phyloP scores from a whole-genome alignment of 2,113 vertebrate species.

The Chaenogobius annularis region DNA sequence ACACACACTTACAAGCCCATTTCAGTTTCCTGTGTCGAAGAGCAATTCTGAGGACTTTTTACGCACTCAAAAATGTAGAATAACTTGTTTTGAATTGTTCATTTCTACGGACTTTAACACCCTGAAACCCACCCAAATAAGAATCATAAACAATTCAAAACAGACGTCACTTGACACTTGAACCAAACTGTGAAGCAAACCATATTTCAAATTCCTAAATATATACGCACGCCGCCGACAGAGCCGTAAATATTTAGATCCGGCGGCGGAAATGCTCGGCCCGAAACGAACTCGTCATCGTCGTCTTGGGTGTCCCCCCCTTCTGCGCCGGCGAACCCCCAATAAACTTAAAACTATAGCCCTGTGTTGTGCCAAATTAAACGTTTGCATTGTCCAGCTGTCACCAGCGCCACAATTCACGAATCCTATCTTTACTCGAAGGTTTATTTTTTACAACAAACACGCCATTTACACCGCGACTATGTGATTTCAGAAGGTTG shows the following conservation, averaged over 20 bases:
- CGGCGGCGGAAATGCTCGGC: not conserved
- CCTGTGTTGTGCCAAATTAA: not conserved
- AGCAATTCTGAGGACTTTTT: too few species aligned
- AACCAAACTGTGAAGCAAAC: not conserved
- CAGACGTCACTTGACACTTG: too few species aligned
- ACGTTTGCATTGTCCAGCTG: not conserved
- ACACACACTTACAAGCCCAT: too few species aligned
- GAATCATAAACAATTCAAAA: too few species aligned
- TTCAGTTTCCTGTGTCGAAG: too few species aligned
- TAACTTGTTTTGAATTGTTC: too few species aligned
- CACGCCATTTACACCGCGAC: not conserved
- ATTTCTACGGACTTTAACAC: too few species aligned
- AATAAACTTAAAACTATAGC: not conserved
- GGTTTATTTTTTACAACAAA: not conserved
- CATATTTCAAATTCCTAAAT: constrained; percentile 3
- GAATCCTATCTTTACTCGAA: not conserved
- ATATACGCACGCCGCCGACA: not conserved
- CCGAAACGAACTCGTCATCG: not conserved
- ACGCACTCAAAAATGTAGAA: too few species aligned
- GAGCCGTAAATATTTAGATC: not conserved
- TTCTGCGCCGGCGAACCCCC: not conserved
- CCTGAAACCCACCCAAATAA: too few species aligned
- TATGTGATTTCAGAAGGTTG: not conserved
- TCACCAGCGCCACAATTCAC: not conserved
- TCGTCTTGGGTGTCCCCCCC: not conserved